Percentiles rank a stretch among this genome's conserved stretches.
phyloP scores from a whole-genome alignment of 2,888 invertebrate genomes.

The Coenonympha glycerion region DNA sequence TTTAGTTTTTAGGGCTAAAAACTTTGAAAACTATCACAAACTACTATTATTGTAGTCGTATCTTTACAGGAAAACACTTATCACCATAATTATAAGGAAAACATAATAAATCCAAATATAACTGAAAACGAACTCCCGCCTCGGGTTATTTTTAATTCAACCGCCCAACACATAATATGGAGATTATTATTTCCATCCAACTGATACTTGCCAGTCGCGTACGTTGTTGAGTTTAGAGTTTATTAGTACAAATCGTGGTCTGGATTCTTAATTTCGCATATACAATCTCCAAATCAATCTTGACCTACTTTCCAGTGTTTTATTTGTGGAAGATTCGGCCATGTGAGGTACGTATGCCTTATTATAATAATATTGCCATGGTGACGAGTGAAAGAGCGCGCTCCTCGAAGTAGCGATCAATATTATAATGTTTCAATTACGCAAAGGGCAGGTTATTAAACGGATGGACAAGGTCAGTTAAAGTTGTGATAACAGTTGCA shows the following conservation, averaged over 20 bases:
- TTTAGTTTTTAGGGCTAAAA: too few species aligned
- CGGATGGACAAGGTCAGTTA: conserved; percentile 43
- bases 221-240: not conserved
- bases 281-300: conserved; percentile 34
- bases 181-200: conserved; percentile 61
- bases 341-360: conserved; percentile 45
- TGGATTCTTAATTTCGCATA: conserved; percentile 33
- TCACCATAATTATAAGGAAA: conserved; percentile 7
- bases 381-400: conserved; percentile 44
- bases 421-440: conserved; percentile 30
- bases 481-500: conserved; percentile 17
- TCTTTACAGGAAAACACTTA: conserved; percentile 11
- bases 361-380: conserved; percentile 50
- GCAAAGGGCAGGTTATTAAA: conserved; percentile 39
- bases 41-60: not conserved
- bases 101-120: conserved; percentile 42
- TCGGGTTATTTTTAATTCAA: conserved; percentile 62
- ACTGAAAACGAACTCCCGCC: conserved; percentile 58
- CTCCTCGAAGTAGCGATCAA: conserved; percentile 38
- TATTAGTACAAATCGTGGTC: conserved; percentile 10
- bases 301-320: conserved; percentile 53
- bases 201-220: conserved; percentile 47
- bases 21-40: too few species aligned
- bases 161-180: conserved; percentile 55
- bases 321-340: conserved; percentile 39